These are phyloP conservation scores for Rhagologus leucostigma DNA, from an alignment of 2,113 vertebrate species.

Conservation along the genomic window DNA sequence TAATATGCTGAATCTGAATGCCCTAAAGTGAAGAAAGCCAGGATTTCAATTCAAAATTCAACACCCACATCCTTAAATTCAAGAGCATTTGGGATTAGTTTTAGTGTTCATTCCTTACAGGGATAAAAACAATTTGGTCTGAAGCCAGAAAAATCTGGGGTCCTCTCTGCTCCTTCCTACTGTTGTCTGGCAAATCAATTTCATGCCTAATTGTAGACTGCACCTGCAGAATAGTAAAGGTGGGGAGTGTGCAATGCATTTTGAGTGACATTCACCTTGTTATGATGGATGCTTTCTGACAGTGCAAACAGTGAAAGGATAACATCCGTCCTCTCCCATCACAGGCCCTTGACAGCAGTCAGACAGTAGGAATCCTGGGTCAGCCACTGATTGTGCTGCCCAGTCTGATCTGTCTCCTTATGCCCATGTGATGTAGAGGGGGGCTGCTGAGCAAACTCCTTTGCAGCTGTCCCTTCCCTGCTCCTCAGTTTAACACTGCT, in stretches of 20 bases:
- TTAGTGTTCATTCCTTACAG: neutral
- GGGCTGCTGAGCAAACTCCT: neutral
- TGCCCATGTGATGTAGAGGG: neutral
- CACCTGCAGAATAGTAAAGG: neutral
- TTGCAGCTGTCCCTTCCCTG: neutral
- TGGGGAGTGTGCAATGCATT: neutral
- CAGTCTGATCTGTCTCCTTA: neutral
- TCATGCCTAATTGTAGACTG: neutral
- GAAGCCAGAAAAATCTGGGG: neutral
- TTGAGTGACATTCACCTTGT: neutral
- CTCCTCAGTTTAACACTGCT: neutral
- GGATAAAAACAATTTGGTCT: neutral
- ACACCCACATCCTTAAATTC: conserved; percentile 7
- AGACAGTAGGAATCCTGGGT: neutral
- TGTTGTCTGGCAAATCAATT: neutral
- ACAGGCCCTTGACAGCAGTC: neutral
- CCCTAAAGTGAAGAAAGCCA: conserved; percentile 9
- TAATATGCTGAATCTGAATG: conserved; percentile 39
- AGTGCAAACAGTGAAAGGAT: neutral
- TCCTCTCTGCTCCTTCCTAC: neutral
- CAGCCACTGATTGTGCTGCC: neutral
- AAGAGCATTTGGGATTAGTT: neutral
- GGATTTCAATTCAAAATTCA: conserved; percentile 29
- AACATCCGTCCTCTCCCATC: neutral
- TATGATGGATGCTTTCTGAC: neutral